A percentile compares a stretch with the other conserved stretches of the same genome.
Conservation (phyloP, 1,140 invertebrate genomes). For the Eumaeus atala region DNA sequence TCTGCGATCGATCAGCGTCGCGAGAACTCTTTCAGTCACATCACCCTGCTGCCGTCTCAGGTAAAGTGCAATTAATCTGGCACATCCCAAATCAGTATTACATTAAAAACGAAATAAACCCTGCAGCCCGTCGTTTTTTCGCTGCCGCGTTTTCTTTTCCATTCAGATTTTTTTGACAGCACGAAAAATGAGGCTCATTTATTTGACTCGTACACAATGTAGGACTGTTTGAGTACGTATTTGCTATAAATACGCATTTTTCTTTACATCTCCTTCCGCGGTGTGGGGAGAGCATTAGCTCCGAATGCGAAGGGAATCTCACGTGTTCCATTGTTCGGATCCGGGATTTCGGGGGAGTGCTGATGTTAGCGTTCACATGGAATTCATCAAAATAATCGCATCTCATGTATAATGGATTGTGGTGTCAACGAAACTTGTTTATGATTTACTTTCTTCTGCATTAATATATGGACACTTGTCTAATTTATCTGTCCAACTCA, state of each 20-base stretch:
- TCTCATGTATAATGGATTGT: constrained; percentile 61
- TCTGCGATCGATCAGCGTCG: constrained; percentile 68
- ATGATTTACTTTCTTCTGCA: constrained; percentile 40
- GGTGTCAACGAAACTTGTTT: constrained; percentile 51
- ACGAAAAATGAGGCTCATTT: constrained; percentile 74
- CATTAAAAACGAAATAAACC: constrained; percentile 71
- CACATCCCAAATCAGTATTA: constrained; percentile 72
- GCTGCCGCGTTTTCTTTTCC: constrained; percentile 67
- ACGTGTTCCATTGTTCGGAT: constrained; percentile 68
- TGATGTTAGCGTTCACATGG: constrained; percentile 61
- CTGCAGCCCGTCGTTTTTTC: constrained; percentile 63
- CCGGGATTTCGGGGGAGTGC: constrained; percentile 67
- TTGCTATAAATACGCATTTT: constrained; percentile 75
- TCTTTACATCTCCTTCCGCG: constrained; percentile 69
- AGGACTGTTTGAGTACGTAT: constrained; percentile 73
- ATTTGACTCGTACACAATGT: constrained; percentile 74
- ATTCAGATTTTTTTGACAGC: constrained; percentile 74
- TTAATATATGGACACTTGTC: constrained; percentile 19
- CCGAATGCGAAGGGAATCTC: constrained; percentile 59
- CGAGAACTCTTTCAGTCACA: constrained; percentile 63
- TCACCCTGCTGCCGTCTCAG: constrained; percentile 63
- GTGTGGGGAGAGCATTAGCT: constrained; percentile 68
- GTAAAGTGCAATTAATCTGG: constrained; percentile 72
- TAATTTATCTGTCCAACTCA: not conserved
- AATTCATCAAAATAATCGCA: constrained; percentile 70